Conservation (phyloP, 2,888 invertebrate species). For the Dryobota labecula region DNA sequence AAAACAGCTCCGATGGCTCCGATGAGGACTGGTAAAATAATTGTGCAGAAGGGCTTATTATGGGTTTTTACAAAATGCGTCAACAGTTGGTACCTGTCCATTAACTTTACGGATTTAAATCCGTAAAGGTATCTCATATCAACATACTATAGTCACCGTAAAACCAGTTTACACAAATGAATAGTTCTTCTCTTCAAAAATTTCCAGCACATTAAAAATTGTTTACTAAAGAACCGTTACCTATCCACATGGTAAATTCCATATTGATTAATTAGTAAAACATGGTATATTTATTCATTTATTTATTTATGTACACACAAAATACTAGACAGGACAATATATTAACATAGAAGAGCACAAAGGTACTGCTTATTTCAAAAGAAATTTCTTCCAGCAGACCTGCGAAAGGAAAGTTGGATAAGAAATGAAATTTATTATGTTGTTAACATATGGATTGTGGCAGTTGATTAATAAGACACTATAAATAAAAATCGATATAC, state of each 20-base stretch:
- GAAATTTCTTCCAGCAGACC: too few species aligned
- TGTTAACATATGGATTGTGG: conserved; percentile 17
- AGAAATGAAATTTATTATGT: conserved; percentile 26
- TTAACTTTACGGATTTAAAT: conserved; percentile 1
- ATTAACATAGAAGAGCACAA: too few species aligned
- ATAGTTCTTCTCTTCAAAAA: conserved; percentile 13
- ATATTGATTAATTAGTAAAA: conserved; percentile 20
- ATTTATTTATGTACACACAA: too few species aligned
- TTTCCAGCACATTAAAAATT: conserved; percentile 16
- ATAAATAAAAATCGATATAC: conserved; percentile 17
- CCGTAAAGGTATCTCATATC: background rate
- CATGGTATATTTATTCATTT: conserved; percentile 23
- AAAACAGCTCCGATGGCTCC: background rate
- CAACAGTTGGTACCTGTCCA: background rate
- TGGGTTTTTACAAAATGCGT: background rate
- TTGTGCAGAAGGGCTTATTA: background rate
- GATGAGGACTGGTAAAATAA: background rate
- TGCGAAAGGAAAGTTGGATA: too few species aligned
- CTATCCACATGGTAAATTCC: conserved; percentile 8
- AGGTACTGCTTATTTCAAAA: too few species aligned
- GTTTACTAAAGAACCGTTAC: conserved; percentile 39
- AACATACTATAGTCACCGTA: conserved; percentile 19
- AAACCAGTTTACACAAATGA: conserved; percentile 34
- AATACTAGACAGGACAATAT: too few species aligned
- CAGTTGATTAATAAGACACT: conserved; percentile 28